Conservation (phyloP, 2,797 vertebrate genomes). For the Crypturellus tataupa region DNA sequence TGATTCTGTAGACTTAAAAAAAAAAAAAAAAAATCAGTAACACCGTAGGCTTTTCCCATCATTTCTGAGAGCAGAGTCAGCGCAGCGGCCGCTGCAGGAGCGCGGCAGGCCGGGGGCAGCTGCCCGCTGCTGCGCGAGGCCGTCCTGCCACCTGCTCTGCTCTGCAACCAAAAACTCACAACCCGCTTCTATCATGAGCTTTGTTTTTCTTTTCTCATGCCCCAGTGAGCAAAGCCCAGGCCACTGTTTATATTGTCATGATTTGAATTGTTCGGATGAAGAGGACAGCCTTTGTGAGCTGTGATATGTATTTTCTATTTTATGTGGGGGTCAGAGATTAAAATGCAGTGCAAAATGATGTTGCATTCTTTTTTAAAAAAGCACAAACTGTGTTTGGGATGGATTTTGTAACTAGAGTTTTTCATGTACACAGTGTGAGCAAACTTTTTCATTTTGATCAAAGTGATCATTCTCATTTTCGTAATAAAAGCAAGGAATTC, state of each 20-base stretch:
- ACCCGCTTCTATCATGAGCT: not conserved
- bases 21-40: not conserved
- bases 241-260: not conserved
- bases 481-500: conserved; percentile 83
- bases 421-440: conserved; percentile 81
- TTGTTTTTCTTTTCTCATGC: not conserved
- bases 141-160: not conserved
- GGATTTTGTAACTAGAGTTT: conserved; percentile 81
- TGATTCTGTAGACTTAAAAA: not conserved
- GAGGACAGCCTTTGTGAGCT: not conserved
- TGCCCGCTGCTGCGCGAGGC: not conserved
- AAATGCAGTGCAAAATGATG: not conserved
- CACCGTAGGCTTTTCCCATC: not conserved
- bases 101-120: not conserved
- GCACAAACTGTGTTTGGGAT: conserved; percentile 73
- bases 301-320: not conserved
- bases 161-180: fast-evolving
- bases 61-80: fast-evolving
- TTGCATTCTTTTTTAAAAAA: conserved; percentile 72
- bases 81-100: not conserved
- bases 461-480: conserved; percentile 83
- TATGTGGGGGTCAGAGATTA: not conserved
- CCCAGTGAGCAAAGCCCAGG: not conserved
- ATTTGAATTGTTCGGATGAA: not conserved
- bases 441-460: conserved; percentile 81